These are phyloP conservation scores for Ariolimax columbianus DNA, from an alignment of 2,888 invertebrate species.

Conservation along the genomic window DNA sequence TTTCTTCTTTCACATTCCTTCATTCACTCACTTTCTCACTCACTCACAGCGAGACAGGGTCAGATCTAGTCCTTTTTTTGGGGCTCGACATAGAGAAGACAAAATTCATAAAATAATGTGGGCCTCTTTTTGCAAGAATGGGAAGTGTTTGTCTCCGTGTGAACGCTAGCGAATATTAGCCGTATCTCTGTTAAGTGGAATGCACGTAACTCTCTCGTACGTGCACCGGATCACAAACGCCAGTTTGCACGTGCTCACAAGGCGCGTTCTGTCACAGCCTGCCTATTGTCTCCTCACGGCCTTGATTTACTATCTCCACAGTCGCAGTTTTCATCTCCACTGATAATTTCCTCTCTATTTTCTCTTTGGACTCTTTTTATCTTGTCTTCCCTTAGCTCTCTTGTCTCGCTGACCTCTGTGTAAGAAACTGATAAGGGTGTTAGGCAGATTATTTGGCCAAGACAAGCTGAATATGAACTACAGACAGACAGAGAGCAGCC, in stretches of 20 bases:
- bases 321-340: conserved; percentile 6
- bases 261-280: conserved; percentile 4
- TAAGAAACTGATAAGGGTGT: conserved; percentile 8
- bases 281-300: conserved; percentile 32
- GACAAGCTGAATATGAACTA: background rate
- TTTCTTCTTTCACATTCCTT: too few relatives aligned
- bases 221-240: conserved; percentile 30
- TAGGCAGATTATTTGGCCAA: background rate
- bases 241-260: conserved; percentile 11
- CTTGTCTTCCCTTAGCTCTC: background rate
- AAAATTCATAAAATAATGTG: too few relatives aligned
- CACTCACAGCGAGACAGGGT: too few relatives aligned
- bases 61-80: too few relatives aligned
- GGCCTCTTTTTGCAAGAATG: too few relatives aligned
- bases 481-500: background rate
- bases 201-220: background rate
- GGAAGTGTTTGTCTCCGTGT: too few relatives aligned
- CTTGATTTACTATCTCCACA: conserved; percentile 8
- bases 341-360: conserved; percentile 13
- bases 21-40: too few relatives aligned
- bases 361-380: background rate
- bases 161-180: too few relatives aligned
- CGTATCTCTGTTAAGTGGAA: background rate
- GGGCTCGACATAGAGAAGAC: too few relatives aligned
- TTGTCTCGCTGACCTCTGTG: background rate